Evolutionary conservation across 1,140 invertebrate species (phyloP).

Genomic region (Stegodyphus mimosarum): DNA sequence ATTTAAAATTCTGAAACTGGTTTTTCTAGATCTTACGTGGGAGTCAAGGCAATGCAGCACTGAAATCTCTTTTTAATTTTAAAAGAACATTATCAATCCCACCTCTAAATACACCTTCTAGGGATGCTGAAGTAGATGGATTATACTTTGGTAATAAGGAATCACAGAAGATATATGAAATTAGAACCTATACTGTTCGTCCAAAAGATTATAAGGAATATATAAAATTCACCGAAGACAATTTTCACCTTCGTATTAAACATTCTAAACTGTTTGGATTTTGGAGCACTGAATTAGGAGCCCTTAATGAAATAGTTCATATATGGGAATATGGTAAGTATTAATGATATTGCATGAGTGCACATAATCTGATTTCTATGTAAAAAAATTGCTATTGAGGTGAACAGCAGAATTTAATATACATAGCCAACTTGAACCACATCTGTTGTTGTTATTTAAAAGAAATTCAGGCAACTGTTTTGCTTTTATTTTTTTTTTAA

Average conservation of each 20-base stretch:
- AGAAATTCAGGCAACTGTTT: no score
- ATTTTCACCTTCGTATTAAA: constrained; percentile 65
- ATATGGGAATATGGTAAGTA: constrained; percentile 69
- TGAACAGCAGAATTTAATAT: no score
- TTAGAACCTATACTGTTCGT: constrained; percentile 64
- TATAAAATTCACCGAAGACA: constrained; percentile 65
- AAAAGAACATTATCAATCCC: constrained; percentile 22
- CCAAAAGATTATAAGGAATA: constrained; percentile 65
- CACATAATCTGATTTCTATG: no score
- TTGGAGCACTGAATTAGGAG: constrained; percentile 68
- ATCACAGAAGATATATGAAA: constrained; percentile 66
- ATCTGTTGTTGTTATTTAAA: no score
- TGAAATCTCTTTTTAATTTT: neutral
- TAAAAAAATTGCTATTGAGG: no score
- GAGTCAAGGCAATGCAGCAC: no score
- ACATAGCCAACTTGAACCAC: no score
- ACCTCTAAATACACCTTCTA: constrained; percentile 10
- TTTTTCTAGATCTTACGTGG: no score
- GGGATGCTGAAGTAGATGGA: constrained; percentile 10
- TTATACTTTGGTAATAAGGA: constrained; percentile 37
- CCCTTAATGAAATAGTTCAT: constrained; percentile 68
- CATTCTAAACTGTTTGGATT: constrained; percentile 67
- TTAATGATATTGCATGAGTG: neutral
- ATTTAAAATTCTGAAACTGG: no score
- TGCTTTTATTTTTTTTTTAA: no score